Evolutionary conservation across 1,140 invertebrate species (phyloP).

Genomic region (Lasaia peninsularis): DNA sequence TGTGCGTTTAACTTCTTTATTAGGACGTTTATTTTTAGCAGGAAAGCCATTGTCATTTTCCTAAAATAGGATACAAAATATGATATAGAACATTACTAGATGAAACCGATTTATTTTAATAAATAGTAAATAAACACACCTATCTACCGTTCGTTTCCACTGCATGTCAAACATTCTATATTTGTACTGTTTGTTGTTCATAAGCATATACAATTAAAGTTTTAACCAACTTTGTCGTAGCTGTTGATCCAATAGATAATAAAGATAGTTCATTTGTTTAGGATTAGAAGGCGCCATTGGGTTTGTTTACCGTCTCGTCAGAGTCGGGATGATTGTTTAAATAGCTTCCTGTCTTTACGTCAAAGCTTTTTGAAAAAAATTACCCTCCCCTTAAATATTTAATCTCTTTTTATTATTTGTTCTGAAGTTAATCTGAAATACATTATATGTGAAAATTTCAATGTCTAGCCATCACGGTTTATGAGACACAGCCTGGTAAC

Average conservation of each 20-base stretch:
- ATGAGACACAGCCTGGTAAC: no score
- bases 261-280: slow-evolving; percentile 23
- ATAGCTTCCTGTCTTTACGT: neutral
- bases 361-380: no score
- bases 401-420: no score
- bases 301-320: slow-evolving; percentile 9
- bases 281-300: slow-evolving; percentile 26
- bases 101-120: neutral
- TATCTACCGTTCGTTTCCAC: slow-evolving; percentile 28
- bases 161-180: slow-evolving; percentile 28
- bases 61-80: no score
- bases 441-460: no score
- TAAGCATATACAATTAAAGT: slow-evolving; percentile 23
- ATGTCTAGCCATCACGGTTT: no score
- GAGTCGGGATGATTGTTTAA: neutral
- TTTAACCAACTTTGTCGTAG: slow-evolving; percentile 23
- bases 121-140: slow-evolving; percentile 6
- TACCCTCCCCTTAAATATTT: no score
- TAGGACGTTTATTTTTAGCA: no score
- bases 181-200: slow-evolving; percentile 22
- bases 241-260: slow-evolving; percentile 6
- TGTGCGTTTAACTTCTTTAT: no score
- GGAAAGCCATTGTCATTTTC: no score
- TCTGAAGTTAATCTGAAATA: no score
- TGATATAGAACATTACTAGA: neutral